Evolutionary conservation across 2,113 vertebrate species (phyloP).

Genomic region (Hassar affinis): DNA sequence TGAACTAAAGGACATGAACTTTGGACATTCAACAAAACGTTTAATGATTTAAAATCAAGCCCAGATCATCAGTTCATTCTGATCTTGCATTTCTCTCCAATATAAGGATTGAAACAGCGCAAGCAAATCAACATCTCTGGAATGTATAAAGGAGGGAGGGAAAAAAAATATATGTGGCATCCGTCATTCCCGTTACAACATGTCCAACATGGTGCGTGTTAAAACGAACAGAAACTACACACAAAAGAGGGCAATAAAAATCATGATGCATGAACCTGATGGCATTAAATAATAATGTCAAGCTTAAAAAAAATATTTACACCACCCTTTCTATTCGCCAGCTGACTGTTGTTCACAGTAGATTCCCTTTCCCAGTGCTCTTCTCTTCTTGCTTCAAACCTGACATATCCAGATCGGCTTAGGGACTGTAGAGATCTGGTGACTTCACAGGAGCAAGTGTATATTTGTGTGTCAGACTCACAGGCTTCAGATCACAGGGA

Average conservation of each 20-base stretch:
- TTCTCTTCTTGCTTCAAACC: conserved; percentile 6
- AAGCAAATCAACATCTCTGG: conserved; percentile 62
- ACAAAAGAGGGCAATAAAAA: conserved; percentile 18
- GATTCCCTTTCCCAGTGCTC: conserved; percentile 1
- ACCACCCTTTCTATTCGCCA: not conserved
- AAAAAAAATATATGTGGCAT: conserved; percentile 52
- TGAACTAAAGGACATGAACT: conserved; percentile 2
- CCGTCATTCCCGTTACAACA: conserved; percentile 37
- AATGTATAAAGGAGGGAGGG: conserved; percentile 68
- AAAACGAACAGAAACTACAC: not conserved
- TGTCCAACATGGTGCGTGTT: conserved; percentile 2
- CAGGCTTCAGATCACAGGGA: conserved; percentile 54
- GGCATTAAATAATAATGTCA: conserved; percentile 56
- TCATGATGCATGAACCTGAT: conserved; percentile 55
- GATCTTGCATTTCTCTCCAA: conserved; percentile 21
- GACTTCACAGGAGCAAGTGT: conserved; percentile 40
- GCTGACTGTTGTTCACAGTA: conserved; percentile 3
- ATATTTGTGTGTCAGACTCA: conserved; percentile 9
- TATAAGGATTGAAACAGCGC: conserved; percentile 12
- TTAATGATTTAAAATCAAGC: conserved; percentile 14
- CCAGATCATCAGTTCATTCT: not conserved
- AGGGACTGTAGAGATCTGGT: conserved; percentile 7
- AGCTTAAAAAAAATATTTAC: conserved; percentile 41
- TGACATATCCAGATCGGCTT: conserved; percentile 11
- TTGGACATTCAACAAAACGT: conserved; percentile 15